Conservation (phyloP, 2,797 vertebrate species). For the Ataeniobius toweri region DNA sequence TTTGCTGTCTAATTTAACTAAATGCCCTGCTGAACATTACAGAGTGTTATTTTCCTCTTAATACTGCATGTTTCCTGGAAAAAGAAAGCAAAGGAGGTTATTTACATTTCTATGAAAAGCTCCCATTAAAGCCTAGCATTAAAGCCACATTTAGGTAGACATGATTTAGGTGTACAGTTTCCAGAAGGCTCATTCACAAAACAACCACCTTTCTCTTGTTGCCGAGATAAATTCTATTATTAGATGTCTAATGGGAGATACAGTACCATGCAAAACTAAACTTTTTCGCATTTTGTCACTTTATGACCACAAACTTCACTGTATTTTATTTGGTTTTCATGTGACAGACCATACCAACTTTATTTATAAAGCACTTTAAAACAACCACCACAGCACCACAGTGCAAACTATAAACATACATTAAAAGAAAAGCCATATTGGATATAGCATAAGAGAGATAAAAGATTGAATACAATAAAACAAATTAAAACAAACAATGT, state of each 20-base stretch:
- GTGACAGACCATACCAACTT: too few species aligned
- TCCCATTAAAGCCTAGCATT: not conserved
- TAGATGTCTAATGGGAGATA: not conserved
- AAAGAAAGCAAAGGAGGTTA: not conserved
- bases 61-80: not conserved
- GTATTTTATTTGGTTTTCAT: too few species aligned
- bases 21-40: not conserved
- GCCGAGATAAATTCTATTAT: not conserved
- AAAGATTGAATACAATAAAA: too few species aligned
- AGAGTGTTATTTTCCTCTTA: not conserved
- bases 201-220: not conserved
- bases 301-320: not conserved
- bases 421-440: too few species aligned
- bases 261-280: not conserved
- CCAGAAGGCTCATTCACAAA: not conserved
- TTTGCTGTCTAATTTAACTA: not conserved
- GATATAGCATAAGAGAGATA: too few species aligned
- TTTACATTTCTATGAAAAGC: not conserved
- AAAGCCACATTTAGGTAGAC: not conserved
- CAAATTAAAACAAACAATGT: too few species aligned
- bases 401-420: too few species aligned
- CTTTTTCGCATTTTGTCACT: not conserved
- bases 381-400: too few species aligned
- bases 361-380: too few species aligned
- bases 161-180: not conserved